phyloP scores from a whole-genome alignment of 2,888 invertebrate species.

The Omphaloscelis lunosa region DNA sequence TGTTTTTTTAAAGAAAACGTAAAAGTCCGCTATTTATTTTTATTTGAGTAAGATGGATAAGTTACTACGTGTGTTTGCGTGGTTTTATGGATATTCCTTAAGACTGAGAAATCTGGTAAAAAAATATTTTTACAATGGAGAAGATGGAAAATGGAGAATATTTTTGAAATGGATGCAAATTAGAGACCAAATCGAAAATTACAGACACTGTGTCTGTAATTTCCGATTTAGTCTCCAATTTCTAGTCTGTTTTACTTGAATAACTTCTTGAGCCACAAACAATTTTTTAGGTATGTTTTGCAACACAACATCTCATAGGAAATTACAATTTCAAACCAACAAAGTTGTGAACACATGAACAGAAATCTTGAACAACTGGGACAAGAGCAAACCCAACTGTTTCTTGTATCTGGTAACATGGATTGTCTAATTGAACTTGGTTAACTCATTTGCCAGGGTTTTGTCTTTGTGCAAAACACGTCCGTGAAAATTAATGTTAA shows the following conservation, averaged over 20 bases:
- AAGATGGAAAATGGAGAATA: too few species aligned
- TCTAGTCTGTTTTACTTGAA: background rate
- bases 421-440: slow-evolving; percentile 65
- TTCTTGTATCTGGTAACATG: slow-evolving; percentile 59
- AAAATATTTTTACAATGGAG: too few species aligned
- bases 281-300: slow-evolving; percentile 19
- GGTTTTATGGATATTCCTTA: too few species aligned
- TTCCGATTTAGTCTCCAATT: background rate
- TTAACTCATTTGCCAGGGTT: slow-evolving; percentile 63
- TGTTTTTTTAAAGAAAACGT: slow-evolving; percentile 26
- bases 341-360: slow-evolving; percentile 43
- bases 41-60: background rate
- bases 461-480: slow-evolving; percentile 62
- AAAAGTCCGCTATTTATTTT: background rate
- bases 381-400: slow-evolving; percentile 50
- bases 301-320: slow-evolving; percentile 24
- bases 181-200: too few species aligned
- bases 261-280: background rate
- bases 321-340: slow-evolving; percentile 46
- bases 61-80: background rate
- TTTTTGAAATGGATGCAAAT: too few species aligned
- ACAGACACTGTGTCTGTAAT: too few species aligned
- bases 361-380: slow-evolving; percentile 50
- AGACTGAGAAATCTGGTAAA: background rate
- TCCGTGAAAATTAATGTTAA: slow-evolving; percentile 51